Conservation (phyloP, 2,113 vertebrate genomes). For the Crypturellus undulatus region DNA sequence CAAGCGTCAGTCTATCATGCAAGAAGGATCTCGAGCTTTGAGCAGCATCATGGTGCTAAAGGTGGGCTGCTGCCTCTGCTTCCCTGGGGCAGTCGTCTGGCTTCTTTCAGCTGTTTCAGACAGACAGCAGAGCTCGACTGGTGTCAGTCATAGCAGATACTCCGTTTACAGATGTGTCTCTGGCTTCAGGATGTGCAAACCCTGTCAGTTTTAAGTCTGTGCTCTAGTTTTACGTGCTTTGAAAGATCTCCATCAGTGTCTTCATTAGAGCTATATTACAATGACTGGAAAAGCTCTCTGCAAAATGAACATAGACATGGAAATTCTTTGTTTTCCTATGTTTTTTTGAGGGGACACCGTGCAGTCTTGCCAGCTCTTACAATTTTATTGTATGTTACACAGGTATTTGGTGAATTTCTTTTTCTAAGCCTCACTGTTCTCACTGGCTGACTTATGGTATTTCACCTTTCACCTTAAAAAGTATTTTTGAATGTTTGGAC, state of each 20-base stretch:
- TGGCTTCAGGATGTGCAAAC: accelerated
- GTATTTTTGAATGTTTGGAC: background rate
- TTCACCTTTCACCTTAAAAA: background rate
- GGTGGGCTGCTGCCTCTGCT: accelerated
- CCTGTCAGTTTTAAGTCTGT: background rate
- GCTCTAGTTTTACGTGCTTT: background rate
- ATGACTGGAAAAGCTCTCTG: background rate
- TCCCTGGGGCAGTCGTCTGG: background rate
- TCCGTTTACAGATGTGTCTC: background rate
- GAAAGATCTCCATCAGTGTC: background rate
- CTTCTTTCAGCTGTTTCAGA: background rate
- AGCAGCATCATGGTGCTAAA: background rate
- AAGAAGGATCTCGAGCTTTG: accelerated
- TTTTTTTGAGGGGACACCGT: background rate
- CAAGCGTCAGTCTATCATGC: background rate
- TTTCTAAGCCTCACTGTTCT: background rate
- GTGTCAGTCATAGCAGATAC: background rate
- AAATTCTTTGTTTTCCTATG: background rate
- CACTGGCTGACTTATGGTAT: background rate
- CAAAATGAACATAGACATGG: background rate
- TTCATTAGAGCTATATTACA: accelerated
- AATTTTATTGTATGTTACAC: background rate
- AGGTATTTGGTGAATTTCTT: background rate
- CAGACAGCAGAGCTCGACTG: background rate
- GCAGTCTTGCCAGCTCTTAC: background rate